Evolutionary conservation across 1,140 invertebrate species (phyloP), one percentile per base, ranked within the genome.

Genomic region (Apis laboriosa): DNA sequence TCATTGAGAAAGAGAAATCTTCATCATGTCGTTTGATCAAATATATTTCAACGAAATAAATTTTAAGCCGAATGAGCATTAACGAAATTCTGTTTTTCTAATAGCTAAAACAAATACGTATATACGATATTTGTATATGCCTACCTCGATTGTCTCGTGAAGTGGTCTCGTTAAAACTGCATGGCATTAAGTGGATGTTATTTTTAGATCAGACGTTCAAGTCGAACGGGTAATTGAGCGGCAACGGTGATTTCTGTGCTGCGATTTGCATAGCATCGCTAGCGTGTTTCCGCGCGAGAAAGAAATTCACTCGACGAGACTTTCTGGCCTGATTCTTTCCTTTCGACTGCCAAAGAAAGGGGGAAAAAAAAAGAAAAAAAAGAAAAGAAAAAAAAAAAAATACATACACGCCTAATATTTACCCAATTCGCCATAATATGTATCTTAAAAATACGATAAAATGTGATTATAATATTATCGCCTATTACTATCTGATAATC

Each of bases 241-340:
- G 55, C 70, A 58, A 28, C 83, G 78, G 66, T 84, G 71, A 88
- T 86, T 88, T 88, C 74, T 88, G 71, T 88, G 86, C 74, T 78
- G 77, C 77, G 72, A 84, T 88, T 88, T 88, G 76, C 84, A 88
- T 85, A 88, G 86, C 67, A 80, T 51, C 64, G 86, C 71, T 87
- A 80, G 87, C 84, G 87, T 86, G 80, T 63, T 60, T 79, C 60
- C 49, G 12, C 19, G 81, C 61, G 34, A 24, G 19, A 88, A 88
- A 88, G 86, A 88, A 88, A 80, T 80, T 74, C 68, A 56, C 72
- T n/a, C 66, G 56, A 34, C 72, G 85, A 61, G 67, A 70, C 51
- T 24, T 58, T 75, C 58, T 81, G 87, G 83, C 87, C 87, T 86
- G 77, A 88, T 88, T 88, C 80, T 83, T 88, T 88, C 80, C 70